Base-by-base conservation (phyloP, 2,888 invertebrate species). In the Andrena dorsata region DNA sequence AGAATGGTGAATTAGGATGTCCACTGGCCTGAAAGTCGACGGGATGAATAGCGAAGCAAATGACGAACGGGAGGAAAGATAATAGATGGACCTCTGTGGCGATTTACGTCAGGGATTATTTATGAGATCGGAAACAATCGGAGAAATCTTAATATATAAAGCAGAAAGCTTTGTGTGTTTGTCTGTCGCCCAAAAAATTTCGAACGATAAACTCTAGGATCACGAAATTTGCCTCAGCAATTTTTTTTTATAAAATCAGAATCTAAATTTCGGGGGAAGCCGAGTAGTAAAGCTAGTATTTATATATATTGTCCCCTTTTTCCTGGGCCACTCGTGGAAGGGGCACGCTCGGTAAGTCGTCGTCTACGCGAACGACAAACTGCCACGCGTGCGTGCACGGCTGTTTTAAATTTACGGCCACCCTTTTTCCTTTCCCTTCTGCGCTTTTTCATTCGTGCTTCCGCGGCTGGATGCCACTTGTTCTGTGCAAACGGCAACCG, bases 331-430 rank as follows among this genome's bases (percentile, higher is more conserved):
- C 70, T 69, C 58, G 77, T 41, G 60, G 35, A 28, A 8, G 81
- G 65, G 32, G 76, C 76, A 53, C 82, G 80, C 86, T 80, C 84
- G 88, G 85, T 88, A 86, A 90, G 89, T 89, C 85, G 89, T 82
- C 88, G 88, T 89, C 89, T 87, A 88, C 88, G 83, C 60, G 76
- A 83, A 79, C 85, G 82, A 76, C 77, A 70, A 85, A 81, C 68
- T 82, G 87, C 85, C 90, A 89, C 88, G 89, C 89, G 87, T 75
- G 77, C 75, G 71, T 76, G 78, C 58, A 71, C 77, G 76, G 75
- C 77, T 82, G 86, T 80, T 86, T 86, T 81, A 86, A 86, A 90
- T 91, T 90, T 90, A 90, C 87, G 90, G 85, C 84, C 82, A 75
- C 82, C 84, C 80, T 86, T 88, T 41, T 86, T 84, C 83, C 84